Evolutionary conservation across 2,888 invertebrate species (phyloP).

Genomic region (Drosophila hamatofila): DNA sequence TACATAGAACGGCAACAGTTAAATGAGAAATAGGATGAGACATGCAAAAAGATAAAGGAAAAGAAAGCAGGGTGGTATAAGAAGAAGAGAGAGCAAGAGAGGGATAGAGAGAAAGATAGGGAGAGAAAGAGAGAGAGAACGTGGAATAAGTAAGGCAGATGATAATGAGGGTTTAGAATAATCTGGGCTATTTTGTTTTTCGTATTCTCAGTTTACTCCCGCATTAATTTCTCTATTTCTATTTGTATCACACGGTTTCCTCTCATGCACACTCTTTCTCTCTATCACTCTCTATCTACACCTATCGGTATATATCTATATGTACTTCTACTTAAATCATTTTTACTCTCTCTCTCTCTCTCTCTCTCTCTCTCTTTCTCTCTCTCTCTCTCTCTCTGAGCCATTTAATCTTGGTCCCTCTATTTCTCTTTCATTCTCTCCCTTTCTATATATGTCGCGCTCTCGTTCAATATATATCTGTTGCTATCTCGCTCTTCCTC

Average conservation of each 20-base stretch:
- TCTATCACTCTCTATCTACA: no score
- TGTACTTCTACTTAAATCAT: no score
- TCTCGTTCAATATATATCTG: background rate
- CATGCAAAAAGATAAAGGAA: background rate
- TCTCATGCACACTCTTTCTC: background rate
- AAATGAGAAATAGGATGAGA: background rate
- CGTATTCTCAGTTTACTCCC: no score
- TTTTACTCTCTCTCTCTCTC: background rate
- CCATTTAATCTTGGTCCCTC: background rate
- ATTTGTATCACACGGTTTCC: background rate
- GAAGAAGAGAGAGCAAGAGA: background rate
- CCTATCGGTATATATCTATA: no score
- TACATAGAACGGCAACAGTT: background rate
- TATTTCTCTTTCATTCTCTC: no score
- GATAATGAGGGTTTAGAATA: background rate
- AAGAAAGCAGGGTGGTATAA: background rate
- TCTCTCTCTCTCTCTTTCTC: background rate
- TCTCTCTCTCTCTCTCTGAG: background rate
- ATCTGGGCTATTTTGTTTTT: background rate
- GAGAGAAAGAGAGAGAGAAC: background rate
- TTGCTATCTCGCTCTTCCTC: background rate
- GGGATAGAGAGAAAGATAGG: background rate
- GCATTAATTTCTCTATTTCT: background rate
- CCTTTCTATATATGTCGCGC: no score
- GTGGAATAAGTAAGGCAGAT: no score